Evolutionary conservation across 2,888 invertebrate species (phyloP).

Genomic region (Acleris laterana): DNA sequence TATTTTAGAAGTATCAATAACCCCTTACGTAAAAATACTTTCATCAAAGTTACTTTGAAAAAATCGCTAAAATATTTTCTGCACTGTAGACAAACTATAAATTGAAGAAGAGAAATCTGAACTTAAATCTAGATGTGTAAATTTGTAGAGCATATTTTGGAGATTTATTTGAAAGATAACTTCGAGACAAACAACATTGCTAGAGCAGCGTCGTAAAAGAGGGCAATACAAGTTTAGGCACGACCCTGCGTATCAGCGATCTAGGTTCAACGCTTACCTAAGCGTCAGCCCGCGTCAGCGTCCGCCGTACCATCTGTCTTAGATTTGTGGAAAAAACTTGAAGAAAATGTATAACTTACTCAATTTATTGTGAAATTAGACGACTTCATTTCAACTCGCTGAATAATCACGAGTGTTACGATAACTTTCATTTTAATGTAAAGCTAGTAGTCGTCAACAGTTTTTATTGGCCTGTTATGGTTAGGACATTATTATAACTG

Average conservation of each 20-base stretch:
- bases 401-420: too few species aligned
- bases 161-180: slow-evolving; percentile 29
- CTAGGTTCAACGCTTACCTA: slow-evolving; percentile 21
- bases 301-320: slow-evolving; percentile 2
- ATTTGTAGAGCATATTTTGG: slow-evolving; percentile 27
- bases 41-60: too few species aligned
- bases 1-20: too few species aligned
- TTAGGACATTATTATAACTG: too few species aligned
- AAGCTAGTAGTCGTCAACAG: too few species aligned
- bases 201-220: slow-evolving; percentile 20
- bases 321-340: background rate
- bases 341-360: background rate
- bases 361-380: background rate
- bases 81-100: background rate
- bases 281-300: background rate
- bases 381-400: too few species aligned
- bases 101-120: slow-evolving; percentile 6
- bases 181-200: slow-evolving; percentile 22
- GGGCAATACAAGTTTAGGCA: slow-evolving; percentile 9
- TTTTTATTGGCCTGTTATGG: too few species aligned
- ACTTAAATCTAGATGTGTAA: slow-evolving; percentile 25
- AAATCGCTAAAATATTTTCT: background rate
- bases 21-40: too few species aligned
- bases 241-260: slow-evolving; percentile 30
- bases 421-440: too few species aligned